These are phyloP conservation scores for Pterostichus niger DNA, from an alignment of 2,888 invertebrate species.

Conservation along the genomic window DNA sequence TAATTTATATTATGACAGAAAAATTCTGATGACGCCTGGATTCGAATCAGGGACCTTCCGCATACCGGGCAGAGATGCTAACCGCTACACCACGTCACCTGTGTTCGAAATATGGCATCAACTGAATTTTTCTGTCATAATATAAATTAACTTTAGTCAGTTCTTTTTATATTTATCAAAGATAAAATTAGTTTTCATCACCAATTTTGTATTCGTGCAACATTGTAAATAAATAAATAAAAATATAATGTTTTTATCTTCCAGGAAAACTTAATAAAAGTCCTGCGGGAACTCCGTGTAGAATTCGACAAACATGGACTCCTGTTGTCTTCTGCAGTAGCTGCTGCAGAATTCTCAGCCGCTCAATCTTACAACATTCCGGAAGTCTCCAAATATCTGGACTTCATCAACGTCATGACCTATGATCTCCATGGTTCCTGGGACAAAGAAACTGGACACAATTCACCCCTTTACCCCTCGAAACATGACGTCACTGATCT, in stretches of 20 bases:
- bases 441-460: slow-evolving; percentile 80
- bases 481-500: slow-evolving; percentile 47
- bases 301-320: slow-evolving; percentile 78
- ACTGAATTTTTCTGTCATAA: too few relatives aligned
- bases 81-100: too few relatives aligned
- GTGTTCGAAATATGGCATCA: too few relatives aligned
- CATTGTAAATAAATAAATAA: too few relatives aligned
- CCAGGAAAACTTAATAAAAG: slow-evolving; percentile 77
- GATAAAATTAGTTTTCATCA: too few relatives aligned
- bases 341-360: slow-evolving; percentile 77
- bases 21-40: too few relatives aligned
- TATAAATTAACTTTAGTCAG: too few relatives aligned
- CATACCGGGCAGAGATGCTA: too few relatives aligned
- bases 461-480: slow-evolving; percentile 54
- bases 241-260: slow-evolving; percentile 65
- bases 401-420: slow-evolving; percentile 85
- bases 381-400: slow-evolving; percentile 79
- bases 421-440: slow-evolving; percentile 86
- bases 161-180: too few relatives aligned
- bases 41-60: too few relatives aligned
- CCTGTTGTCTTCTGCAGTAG: slow-evolving; percentile 80
- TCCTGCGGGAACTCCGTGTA: slow-evolving; percentile 79
- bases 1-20: too few relatives aligned
- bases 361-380: slow-evolving; percentile 80
- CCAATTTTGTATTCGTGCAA: too few relatives aligned